These are phyloP conservation scores for Drosophila mayri DNA, from an alignment of 1,140 invertebrate genomes.

Conservation along the genomic window DNA sequence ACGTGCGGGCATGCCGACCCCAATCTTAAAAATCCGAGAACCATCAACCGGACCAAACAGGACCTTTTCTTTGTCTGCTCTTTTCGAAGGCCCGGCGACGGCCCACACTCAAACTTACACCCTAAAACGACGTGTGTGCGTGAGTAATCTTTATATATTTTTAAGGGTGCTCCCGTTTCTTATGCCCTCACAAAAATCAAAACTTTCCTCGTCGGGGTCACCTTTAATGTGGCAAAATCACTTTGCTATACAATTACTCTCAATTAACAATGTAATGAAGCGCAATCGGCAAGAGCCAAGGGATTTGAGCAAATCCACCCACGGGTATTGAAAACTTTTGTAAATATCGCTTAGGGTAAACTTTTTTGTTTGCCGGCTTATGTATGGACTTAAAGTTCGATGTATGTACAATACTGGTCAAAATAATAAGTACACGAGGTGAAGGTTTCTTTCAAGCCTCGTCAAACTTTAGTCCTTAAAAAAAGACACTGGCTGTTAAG, in stretches of 20 bases:
- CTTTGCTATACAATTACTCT: constrained; percentile 39
- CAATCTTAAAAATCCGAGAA: constrained; percentile 9
- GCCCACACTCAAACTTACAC: neutral
- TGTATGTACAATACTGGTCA: neutral
- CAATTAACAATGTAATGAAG: constrained; percentile 44
- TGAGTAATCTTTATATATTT: constrained; percentile 28
- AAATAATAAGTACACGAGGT: no score
- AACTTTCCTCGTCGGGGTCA: constrained; percentile 2
- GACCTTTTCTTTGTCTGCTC: constrained; percentile 33
- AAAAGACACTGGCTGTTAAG: no score
- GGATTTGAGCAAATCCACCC: constrained; percentile 16
- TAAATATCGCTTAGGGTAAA: constrained; percentile 23
- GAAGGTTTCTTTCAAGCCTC: no score
- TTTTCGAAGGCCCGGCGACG: constrained; percentile 19
- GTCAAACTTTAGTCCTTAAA: no score
- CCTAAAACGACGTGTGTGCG: constrained; percentile 7
- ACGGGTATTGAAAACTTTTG: constrained; percentile 26
- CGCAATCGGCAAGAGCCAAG: constrained; percentile 19
- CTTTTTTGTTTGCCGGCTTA: constrained; percentile 3
- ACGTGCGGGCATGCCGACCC: constrained; percentile 46
- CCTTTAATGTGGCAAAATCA: constrained; percentile 23
- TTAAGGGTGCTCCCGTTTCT: no score
- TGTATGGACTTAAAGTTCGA: neutral
- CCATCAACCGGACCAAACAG: no score
- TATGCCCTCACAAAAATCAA: neutral